Evolutionary conservation across 2,797 vertebrate genomes (phyloP).

Genomic region (Sphenodon punctatus): DNA sequence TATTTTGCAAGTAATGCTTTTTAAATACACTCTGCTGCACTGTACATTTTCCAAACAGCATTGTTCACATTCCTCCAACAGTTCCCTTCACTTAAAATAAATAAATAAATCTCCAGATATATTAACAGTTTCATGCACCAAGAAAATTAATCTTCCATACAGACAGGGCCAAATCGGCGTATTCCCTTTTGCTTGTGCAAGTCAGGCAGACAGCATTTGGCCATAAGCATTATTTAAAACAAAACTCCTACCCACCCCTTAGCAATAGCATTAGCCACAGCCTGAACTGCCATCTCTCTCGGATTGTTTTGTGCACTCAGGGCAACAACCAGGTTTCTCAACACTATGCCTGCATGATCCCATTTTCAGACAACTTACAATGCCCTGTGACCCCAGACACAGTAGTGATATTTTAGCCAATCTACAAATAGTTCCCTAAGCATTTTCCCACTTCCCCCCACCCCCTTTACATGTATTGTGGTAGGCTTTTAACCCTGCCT

Average conservation of each 20-base stretch:
- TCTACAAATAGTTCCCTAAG: too few relatives aligned
- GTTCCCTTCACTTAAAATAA: not conserved
- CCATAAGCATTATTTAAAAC: not conserved
- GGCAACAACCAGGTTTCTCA: too few relatives aligned
- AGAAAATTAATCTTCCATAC: not conserved
- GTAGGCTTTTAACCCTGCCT: too few relatives aligned
- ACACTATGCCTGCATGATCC: too few relatives aligned
- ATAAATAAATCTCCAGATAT: not conserved
- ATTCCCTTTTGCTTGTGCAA: not conserved
- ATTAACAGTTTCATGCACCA: not conserved
- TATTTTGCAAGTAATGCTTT: conserved; percentile 55
- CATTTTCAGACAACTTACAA: too few relatives aligned
- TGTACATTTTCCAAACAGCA: conserved; percentile 40
- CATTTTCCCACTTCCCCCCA: too few relatives aligned
- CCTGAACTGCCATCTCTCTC: conserved; percentile 59
- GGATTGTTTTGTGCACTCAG: conserved; percentile 19
- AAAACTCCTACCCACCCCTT: conserved; percentile 21
- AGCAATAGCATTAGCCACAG: conserved; percentile 39
- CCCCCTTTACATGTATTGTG: too few relatives aligned
- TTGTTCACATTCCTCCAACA: conserved; percentile 39
- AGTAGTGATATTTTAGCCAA: too few relatives aligned
- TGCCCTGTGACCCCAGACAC: too few relatives aligned
- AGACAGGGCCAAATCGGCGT: not conserved
- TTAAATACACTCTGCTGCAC: conserved; percentile 50
- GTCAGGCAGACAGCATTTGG: not conserved